These are phyloP conservation scores for Rissa tridactyla DNA, from an alignment of 2,113 vertebrate species.

Conservation along the genomic window DNA sequence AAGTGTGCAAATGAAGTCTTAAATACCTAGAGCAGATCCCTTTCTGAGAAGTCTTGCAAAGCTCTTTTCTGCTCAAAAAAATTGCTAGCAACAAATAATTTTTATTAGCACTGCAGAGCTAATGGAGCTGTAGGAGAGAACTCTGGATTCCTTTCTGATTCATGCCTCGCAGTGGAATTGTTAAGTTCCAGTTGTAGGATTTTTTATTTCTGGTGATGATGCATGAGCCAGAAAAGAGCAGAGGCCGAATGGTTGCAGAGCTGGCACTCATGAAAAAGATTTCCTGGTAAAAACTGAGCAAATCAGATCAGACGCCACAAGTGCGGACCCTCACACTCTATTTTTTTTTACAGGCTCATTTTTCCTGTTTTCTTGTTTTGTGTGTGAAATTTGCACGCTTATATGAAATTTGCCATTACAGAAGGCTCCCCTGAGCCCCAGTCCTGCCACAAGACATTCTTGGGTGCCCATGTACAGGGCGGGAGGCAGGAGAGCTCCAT, in stretches of 20 bases:
- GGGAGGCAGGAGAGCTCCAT: not conserved
- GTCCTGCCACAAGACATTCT: not conserved
- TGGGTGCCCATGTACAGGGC: not conserved
- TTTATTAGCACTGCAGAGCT: slow-evolving; percentile 30
- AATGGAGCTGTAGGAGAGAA: slow-evolving; percentile 32
- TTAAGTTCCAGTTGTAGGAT: slow-evolving; percentile 35
- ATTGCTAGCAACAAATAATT: not conserved
- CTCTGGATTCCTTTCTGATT: slow-evolving; percentile 46
- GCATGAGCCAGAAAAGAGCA: slow-evolving; percentile 39
- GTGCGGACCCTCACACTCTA: not conserved
- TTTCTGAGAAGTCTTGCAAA: not conserved
- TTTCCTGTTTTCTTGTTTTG: not conserved
- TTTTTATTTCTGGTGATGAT: slow-evolving; percentile 31
- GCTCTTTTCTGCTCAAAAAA: not conserved
- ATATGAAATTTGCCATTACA: not conserved
- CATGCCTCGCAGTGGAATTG: slow-evolving; percentile 38
- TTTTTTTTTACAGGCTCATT: not conserved
- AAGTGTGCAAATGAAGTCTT: not conserved
- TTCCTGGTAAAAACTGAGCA: slow-evolving; percentile 9
- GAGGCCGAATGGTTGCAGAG: not conserved
- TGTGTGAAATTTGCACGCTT: not conserved
- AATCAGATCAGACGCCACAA: not conserved
- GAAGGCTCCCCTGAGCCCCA: not conserved
- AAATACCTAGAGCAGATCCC: not conserved
- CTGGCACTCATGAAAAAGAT: not conserved